Evolutionary conservation across 2,888 invertebrate species (phyloP).

Genomic region (Hipparchia semele): DNA sequence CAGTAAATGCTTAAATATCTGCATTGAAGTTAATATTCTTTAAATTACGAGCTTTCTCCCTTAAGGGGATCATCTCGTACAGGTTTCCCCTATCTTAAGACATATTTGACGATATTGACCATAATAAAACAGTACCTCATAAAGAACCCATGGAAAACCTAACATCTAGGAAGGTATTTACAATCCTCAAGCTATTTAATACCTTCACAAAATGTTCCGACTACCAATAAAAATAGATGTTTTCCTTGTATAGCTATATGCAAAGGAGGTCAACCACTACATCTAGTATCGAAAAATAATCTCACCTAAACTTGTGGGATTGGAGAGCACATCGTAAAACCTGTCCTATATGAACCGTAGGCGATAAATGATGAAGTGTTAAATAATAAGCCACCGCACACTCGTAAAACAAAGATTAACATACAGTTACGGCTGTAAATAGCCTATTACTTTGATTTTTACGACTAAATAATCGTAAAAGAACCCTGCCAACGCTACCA

Average conservation of each 20-base stretch:
- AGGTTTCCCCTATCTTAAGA: too few relatives aligned
- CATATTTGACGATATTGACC: too few relatives aligned
- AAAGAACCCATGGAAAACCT: too few relatives aligned
- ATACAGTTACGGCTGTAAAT: conserved; percentile 82
- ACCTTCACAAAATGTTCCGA: not conserved
- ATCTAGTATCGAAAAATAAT: conserved; percentile 41
- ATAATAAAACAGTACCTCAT: too few relatives aligned
- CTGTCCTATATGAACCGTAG: conserved; percentile 62
- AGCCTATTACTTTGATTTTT: conserved; percentile 84
- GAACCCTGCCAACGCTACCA: conserved; percentile 69
- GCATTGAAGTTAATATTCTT: too few relatives aligned
- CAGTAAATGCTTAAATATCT: too few relatives aligned
- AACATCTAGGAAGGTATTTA: too few relatives aligned
- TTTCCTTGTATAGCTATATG: not conserved
- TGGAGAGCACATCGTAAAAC: conserved; percentile 56
- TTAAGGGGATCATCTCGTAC: too few relatives aligned
- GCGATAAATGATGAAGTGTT: conserved; percentile 79
- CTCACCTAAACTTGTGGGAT: conserved; percentile 32
- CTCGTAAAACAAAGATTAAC: conserved; percentile 83
- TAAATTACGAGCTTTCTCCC: too few relatives aligned
- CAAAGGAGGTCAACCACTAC: conserved; percentile 20
- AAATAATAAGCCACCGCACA: conserved; percentile 79
- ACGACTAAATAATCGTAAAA: conserved; percentile 85
- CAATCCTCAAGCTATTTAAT: not conserved
- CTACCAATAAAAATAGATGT: not conserved